A percentile compares a stretch with the other conserved stretches of the same genome.
phyloP scores from a whole-genome alignment of 2,797 vertebrate genomes.

The Coilia nasus region DNA sequence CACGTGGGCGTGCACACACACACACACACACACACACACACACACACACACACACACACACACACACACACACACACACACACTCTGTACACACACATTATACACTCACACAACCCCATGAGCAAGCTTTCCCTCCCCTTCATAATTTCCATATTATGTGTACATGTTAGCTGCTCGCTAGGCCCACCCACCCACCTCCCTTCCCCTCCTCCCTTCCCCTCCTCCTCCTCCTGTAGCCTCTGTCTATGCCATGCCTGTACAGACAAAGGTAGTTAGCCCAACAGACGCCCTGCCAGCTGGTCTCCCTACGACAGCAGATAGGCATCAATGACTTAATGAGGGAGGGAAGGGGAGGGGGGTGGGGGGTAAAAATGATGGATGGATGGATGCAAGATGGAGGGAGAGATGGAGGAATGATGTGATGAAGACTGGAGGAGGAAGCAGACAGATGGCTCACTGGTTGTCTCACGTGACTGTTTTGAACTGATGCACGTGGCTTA shows the following conservation, averaged over 20 bases:
- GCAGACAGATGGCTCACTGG: not conserved
- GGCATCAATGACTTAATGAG: conserved; percentile 19
- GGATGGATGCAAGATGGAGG: not conserved
- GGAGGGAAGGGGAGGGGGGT: not conserved
- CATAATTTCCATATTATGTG: not conserved
- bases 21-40: not conserved
- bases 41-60: not conserved
- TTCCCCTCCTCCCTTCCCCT: not conserved
- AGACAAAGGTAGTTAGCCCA: not conserved
- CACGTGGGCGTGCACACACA: not conserved
- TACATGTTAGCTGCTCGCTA: conserved; percentile 28
- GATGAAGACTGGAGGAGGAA: conserved; percentile 36
- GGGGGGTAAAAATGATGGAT: not conserved
- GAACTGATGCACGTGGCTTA: not conserved
- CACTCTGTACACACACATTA: not conserved
- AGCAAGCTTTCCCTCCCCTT: not conserved
- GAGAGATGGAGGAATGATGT: conserved; percentile 30
- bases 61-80: not conserved
- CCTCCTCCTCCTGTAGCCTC: not conserved
- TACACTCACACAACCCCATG: not conserved
- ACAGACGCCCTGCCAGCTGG: not conserved
- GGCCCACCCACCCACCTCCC: not conserved
- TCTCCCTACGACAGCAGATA: not conserved
- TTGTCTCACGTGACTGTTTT: not conserved
- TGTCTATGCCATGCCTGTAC: conserved; percentile 4